These are phyloP conservation scores for Entomyzon cyanotis DNA, from an alignment of 2,113 vertebrate genomes.

Conservation along the genomic window DNA sequence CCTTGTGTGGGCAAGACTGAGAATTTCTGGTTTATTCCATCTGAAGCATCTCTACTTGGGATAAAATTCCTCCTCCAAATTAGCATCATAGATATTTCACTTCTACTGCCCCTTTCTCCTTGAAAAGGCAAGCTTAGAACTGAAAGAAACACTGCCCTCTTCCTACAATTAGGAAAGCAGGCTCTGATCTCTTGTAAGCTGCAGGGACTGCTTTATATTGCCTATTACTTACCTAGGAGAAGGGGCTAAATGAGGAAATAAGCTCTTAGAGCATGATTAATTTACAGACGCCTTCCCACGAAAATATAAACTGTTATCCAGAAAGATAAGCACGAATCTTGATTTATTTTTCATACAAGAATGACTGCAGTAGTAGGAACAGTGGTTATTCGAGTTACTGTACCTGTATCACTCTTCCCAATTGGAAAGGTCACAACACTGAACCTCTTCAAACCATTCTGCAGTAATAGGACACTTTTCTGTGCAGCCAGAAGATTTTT, in stretches of 20 bases:
- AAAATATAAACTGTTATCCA: not conserved
- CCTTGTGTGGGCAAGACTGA: not conserved
- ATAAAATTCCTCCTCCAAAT: not conserved
- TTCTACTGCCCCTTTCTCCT: conserved; percentile 8
- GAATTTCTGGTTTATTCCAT: not conserved
- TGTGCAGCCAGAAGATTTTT: not conserved
- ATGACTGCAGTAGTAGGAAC: not conserved
- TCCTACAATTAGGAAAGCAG: not conserved
- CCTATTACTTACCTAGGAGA: not conserved
- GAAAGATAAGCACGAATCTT: not conserved
- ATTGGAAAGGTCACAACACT: not conserved
- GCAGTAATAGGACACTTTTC: not conserved
- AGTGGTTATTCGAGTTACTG: not conserved
- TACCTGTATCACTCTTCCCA: not conserved
- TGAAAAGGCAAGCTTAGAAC: not conserved
- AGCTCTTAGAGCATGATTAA: not conserved
- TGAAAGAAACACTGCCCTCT: conserved; percentile 45
- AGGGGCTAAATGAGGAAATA: not conserved
- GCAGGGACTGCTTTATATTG: not conserved
- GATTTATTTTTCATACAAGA: not conserved
- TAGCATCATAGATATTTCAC: not conserved
- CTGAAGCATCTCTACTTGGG: not conserved
- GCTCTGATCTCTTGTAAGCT: not conserved
- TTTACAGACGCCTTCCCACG: not conserved
- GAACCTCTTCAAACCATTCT: not conserved